phyloP scores from a whole-genome alignment of 2,113 vertebrate genomes.

The Ceyx margarethae region DNA sequence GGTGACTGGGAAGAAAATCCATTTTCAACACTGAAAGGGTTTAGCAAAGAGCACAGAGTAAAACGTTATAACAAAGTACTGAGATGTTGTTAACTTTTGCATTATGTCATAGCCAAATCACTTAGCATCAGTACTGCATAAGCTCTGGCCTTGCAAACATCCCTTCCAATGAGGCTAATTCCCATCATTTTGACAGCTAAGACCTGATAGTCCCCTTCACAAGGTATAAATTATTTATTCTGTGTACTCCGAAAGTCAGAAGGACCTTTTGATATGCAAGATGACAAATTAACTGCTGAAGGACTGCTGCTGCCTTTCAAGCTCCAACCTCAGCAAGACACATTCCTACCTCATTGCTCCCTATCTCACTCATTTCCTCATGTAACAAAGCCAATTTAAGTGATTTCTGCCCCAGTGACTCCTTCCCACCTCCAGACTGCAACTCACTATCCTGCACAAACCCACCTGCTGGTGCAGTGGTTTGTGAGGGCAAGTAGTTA shows the following conservation, averaged over 20 bases:
- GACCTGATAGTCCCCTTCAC: background rate
- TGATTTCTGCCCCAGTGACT: background rate
- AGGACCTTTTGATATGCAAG: constrained; percentile 9
- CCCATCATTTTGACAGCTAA: background rate
- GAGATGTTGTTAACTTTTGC: background rate
- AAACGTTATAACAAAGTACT: background rate
- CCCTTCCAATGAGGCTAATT: constrained; percentile 35
- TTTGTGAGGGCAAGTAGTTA: background rate
- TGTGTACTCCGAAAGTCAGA: constrained; percentile 17
- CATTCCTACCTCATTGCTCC: background rate
- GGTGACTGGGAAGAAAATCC: background rate
- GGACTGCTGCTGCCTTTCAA: background rate
- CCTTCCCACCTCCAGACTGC: background rate
- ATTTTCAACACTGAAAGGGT: background rate
- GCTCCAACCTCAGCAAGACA: constrained; percentile 2
- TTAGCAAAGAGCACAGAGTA: constrained; percentile 16
- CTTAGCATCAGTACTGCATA: background rate
- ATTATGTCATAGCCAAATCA: background rate
- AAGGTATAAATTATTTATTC: constrained; percentile 32
- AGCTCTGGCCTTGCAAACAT: background rate
- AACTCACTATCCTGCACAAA: fast-evolving
- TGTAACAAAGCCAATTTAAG: background rate
- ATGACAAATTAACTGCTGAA: constrained; percentile 7
- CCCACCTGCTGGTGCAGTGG: fast-evolving
- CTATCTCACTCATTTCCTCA: background rate